phyloP scores from a whole-genome alignment of 2,888 invertebrate species.

The Tipula lateralis region DNA sequence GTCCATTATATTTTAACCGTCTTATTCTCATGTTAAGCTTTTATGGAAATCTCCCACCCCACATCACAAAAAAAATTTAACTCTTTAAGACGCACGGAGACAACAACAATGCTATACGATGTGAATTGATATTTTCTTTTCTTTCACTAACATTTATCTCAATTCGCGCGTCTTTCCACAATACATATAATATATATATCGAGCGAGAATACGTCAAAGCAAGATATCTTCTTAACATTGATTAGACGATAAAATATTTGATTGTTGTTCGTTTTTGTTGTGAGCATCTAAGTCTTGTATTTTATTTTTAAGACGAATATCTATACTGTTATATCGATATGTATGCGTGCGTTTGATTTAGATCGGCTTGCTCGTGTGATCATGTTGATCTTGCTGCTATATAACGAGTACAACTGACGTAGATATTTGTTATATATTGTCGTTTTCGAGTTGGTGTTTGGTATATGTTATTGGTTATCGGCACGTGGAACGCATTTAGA shows the following conservation, averaged over 20 bases:
- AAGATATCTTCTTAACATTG: neutral
- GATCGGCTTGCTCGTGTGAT: neutral
- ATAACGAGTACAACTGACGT: neutral
- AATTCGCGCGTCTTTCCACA: neutral
- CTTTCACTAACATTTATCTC: neutral
- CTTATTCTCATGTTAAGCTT: neutral
- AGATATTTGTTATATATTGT: too few relatives aligned
- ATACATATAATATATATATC: too few relatives aligned
- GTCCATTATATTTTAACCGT: neutral
- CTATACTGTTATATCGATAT: neutral
- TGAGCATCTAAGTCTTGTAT: too few relatives aligned
- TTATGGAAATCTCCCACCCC: constrained; percentile 11
- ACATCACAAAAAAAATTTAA: neutral
- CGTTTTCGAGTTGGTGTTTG: neutral
- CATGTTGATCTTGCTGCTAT: neutral
- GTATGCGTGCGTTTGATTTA: neutral
- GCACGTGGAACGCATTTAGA: neutral
- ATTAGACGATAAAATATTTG: too few relatives aligned
- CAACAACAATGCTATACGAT: neutral
- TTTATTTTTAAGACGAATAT: neutral
- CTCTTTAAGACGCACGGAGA: neutral
- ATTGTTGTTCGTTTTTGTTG: too few relatives aligned
- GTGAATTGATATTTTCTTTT: neutral
- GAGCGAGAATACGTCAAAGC: too few relatives aligned
- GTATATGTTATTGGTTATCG: neutral